A percentile compares a stretch with the other conserved stretches of the same genome.
phyloP scores from a whole-genome alignment of 2,888 invertebrate genomes.

The Tenthredo distinguenda region DNA sequence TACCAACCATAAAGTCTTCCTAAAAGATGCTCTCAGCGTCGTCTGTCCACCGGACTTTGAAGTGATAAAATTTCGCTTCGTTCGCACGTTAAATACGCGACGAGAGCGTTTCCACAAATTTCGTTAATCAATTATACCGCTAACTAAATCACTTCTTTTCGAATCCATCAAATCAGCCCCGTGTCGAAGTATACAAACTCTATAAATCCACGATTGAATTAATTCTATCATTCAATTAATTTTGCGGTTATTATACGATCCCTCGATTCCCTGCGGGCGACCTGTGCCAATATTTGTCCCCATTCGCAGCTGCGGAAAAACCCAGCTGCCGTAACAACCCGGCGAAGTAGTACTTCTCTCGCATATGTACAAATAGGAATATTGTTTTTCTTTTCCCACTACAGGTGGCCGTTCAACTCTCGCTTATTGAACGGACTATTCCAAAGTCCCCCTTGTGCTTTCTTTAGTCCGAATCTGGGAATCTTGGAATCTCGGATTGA shows the following conservation, averaged over 20 bases:
- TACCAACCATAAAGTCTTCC: conserved; percentile 62
- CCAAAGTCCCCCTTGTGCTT: background rate
- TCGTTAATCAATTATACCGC: background rate
- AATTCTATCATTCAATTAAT: background rate
- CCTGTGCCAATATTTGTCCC: conserved; percentile 28
- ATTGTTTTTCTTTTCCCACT: background rate
- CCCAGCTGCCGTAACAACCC: background rate
- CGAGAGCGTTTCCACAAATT: background rate
- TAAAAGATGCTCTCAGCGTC: conserved; percentile 61
- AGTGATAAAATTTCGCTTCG: conserved; percentile 51
- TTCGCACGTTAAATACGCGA: background rate
- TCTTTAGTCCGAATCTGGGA: background rate
- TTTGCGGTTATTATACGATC: conserved; percentile 19
- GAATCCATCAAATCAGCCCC: conserved; percentile 8
- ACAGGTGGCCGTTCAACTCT: background rate
- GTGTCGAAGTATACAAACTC: conserved; percentile 1
- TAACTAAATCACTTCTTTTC: background rate
- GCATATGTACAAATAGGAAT: conserved; percentile 14
- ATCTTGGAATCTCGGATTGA: background rate
- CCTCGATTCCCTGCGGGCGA: conserved; percentile 4
- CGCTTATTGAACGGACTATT: background rate
- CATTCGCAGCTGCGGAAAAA: conserved; percentile 24
- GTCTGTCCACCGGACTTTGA: conserved; percentile 58
- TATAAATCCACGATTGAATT: background rate
- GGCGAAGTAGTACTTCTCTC: background rate